Percentiles rank a stretch among this genome's conserved stretches.
phyloP scores from a whole-genome alignment of 2,797 vertebrate genomes.

The Halcyon smyrnensis region DNA sequence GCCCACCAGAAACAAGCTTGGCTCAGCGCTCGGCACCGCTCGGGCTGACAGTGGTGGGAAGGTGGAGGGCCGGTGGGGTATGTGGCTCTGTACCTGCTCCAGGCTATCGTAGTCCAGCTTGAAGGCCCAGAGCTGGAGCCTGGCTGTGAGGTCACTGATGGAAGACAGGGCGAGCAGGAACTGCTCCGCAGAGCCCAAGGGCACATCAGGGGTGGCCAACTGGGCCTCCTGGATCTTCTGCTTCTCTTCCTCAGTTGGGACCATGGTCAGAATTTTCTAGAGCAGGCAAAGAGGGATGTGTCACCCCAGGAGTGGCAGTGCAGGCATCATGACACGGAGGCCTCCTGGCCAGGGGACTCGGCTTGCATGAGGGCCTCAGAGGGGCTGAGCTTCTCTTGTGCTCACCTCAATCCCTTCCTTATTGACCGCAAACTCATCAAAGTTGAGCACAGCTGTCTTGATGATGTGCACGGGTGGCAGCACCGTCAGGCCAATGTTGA shows the following conservation, averaged over 20 bases:
- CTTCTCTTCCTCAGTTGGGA: slow-evolving; percentile 95
- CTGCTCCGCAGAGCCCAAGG: slow-evolving; percentile 94
- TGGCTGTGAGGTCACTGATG: slow-evolving; percentile 86
- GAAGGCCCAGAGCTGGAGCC: slow-evolving; percentile 97
- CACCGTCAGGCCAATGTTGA: slow-evolving; percentile 96
- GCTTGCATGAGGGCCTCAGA: not conserved
- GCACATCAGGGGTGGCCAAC: slow-evolving; percentile 89
- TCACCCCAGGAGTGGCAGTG: not conserved
- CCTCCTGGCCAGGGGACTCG: not conserved
- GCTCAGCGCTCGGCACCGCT: not conserved
- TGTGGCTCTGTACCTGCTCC: slow-evolving; percentile 84
- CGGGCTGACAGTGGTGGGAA: not conserved
- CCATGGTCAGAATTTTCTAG: slow-evolving; percentile 97
- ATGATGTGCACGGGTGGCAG: slow-evolving; percentile 91
- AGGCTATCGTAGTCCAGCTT: slow-evolving; percentile 95
- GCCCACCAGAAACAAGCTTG: not conserved
- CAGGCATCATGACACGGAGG: not conserved
- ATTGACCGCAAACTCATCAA: slow-evolving; percentile 94
- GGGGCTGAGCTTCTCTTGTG: not conserved
- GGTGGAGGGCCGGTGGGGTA: not conserved
- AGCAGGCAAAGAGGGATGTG: not conserved
- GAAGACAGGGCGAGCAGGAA: slow-evolving; percentile 93
- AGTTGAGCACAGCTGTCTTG: slow-evolving; percentile 91
- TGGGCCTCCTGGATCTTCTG: slow-evolving; percentile 98
- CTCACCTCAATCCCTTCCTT: slow-evolving; percentile 96